A percentile compares a stretch with the other conserved stretches of the same genome.
Conservation (phyloP, 2,113 vertebrate species). For the Panthera uncia region DNA sequence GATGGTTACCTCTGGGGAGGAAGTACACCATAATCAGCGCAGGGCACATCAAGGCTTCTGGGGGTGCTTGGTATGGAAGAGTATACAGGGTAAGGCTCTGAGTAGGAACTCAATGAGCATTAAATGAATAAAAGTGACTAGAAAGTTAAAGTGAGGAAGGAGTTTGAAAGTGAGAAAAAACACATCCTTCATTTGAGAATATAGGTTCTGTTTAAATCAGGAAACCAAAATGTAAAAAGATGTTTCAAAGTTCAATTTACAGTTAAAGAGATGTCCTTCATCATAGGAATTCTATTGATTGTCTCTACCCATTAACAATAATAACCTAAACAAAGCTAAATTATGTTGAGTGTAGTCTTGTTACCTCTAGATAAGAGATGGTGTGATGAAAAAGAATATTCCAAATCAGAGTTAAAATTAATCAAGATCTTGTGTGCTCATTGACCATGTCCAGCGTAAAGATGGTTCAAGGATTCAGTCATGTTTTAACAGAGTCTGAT, state of each 20-base stretch:
- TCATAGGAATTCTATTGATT: not conserved
- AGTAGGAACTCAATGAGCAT: not conserved
- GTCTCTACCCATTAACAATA: not conserved
- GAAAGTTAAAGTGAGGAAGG: not conserved
- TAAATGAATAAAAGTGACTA: not conserved
- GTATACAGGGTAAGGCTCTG: not conserved
- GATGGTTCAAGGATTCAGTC: not conserved
- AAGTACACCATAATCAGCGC: not conserved
- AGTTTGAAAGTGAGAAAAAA: not conserved
- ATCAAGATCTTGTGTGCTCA: not conserved
- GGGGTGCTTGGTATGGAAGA: not conserved
- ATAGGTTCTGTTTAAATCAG: not conserved
- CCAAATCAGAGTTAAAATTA: slow-evolving; percentile 13
- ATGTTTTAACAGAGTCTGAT: not conserved
- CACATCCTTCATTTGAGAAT: not conserved
- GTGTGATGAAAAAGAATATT: not conserved
- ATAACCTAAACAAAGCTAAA: not conserved
- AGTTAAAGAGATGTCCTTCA: not conserved
- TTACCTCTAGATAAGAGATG: not conserved
- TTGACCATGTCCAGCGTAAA: not conserved
- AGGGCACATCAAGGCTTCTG: not conserved
- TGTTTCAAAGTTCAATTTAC: not conserved
- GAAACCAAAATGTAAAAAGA: not conserved
- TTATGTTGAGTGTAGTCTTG: not conserved
- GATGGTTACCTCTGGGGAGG: not conserved